phyloP scores from a whole-genome alignment of 2,113 vertebrate genomes.

The Aptenodytes patagonicus region DNA sequence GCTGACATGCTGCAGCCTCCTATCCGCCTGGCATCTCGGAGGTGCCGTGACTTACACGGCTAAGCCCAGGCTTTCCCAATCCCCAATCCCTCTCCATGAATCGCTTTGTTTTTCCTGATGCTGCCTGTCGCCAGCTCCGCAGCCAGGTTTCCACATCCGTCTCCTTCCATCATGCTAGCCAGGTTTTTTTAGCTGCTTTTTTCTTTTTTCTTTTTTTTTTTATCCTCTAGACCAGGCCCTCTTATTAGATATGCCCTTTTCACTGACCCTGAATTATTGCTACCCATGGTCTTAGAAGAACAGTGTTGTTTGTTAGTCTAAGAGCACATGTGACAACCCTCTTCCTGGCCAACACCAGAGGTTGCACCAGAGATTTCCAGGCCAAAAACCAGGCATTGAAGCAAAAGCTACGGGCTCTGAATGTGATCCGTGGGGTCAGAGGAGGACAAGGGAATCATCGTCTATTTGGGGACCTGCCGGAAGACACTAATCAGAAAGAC shows the following conservation, averaged over 20 bases:
- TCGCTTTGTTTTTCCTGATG: not conserved
- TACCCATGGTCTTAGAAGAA: conserved; percentile 66
- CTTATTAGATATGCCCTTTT: conserved; percentile 61
- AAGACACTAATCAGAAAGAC: conserved; percentile 16
- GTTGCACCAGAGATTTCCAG: conserved; percentile 33
- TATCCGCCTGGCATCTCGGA: rapidly evolving
- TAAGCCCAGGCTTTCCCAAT: not conserved
- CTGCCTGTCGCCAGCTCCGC: not conserved
- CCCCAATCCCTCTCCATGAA: not conserved
- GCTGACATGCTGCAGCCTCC: not conserved
- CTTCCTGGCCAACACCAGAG: conserved; percentile 44
- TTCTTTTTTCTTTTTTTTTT: not conserved
- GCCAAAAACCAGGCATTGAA: conserved; percentile 19
- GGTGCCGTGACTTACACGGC: not conserved
- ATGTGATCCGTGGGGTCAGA: not conserved
- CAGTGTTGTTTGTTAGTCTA: conserved; percentile 66
- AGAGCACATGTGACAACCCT: conserved; percentile 60
- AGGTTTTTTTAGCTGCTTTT: not conserved
- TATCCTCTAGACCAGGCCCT: not conserved
- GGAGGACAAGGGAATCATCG: not conserved
- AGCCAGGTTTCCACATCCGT: not conserved
- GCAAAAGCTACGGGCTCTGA: not conserved
- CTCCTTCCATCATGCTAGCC: not conserved
- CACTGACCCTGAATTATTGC: conserved; percentile 69
- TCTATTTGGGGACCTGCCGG: not conserved